Evolutionary conservation across 2,888 invertebrate genomes (phyloP).

Genomic region (Lamellibrachia satsuma): DNA sequence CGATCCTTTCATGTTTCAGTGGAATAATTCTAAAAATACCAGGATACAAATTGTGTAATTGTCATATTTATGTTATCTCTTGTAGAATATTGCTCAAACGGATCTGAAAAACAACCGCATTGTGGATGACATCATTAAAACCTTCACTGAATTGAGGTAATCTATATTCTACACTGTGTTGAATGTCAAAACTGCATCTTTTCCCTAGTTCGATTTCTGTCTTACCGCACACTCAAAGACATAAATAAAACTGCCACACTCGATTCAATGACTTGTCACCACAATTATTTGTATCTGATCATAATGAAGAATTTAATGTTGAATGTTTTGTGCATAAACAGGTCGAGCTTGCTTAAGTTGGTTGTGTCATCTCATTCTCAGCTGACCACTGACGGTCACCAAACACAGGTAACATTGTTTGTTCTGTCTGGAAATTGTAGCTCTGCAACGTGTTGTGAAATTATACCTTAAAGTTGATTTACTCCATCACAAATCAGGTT

Average conservation of each 20-base stretch:
- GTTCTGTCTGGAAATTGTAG: neutral
- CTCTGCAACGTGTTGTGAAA: neutral
- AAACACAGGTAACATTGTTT: neutral
- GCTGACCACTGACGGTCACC: neutral
- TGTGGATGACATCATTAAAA: slow-evolving; percentile 66
- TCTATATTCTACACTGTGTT: slow-evolving; percentile 28
- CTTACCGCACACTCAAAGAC: neutral
- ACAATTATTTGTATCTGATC: neutral
- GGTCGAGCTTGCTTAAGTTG: neutral
- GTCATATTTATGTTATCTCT: slow-evolving; percentile 7
- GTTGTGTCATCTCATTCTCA: neutral
- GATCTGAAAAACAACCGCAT: slow-evolving; percentile 68
- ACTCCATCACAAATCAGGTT: no score
- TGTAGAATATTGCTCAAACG: slow-evolving; percentile 65
- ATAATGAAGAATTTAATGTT: neutral
- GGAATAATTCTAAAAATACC: slow-evolving; percentile 18
- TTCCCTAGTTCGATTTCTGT: neutral
- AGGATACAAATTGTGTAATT: neutral
- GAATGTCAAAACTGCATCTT: neutral
- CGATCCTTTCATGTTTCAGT: neutral
- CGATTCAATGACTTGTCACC: neutral
- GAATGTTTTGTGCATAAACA: neutral
- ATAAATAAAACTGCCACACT: neutral
- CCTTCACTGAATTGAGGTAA: slow-evolving; percentile 49
- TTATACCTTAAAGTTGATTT: neutral